Conservation (phyloP, 1,140 invertebrate species). For the Neotoxoptera formosana region DNA sequence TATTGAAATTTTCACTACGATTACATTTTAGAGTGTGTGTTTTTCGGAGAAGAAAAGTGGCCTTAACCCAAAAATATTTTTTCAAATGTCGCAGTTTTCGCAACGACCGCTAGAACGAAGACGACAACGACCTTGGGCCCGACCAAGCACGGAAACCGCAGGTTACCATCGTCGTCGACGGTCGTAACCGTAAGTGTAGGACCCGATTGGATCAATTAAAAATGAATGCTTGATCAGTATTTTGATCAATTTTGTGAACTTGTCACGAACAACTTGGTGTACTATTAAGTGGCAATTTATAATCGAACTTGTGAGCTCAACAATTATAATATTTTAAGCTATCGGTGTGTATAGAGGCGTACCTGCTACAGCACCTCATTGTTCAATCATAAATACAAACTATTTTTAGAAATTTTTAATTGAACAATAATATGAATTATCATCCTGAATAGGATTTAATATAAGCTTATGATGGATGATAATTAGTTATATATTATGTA, state of each 20-base stretch:
- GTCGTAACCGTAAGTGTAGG: not conserved
- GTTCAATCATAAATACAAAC: not conserved
- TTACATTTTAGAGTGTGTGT: not conserved
- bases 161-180: not conserved
- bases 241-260: not conserved
- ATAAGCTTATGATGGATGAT: not conserved
- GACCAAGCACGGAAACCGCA: not conserved
- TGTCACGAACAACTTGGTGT: not conserved
- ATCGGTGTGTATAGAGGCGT: no score
- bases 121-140: not conserved
- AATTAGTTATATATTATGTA: not conserved
- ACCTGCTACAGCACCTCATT: not conserved
- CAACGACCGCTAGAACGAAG: not conserved
- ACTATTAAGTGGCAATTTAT: not conserved
- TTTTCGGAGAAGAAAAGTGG: not conserved
- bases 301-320: not conserved
- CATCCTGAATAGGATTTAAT: no score
- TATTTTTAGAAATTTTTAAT: not conserved
- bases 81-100: not conserved
- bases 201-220: not conserved
- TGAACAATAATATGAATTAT: not conserved
- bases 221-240: not conserved
- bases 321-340: not conserved
- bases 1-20: no score
- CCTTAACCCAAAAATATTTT: slow-evolving; percentile 17